Base-by-base conservation (phyloP, 2,797 vertebrate species). In the Lindbergichthys nudifrons region DNA sequence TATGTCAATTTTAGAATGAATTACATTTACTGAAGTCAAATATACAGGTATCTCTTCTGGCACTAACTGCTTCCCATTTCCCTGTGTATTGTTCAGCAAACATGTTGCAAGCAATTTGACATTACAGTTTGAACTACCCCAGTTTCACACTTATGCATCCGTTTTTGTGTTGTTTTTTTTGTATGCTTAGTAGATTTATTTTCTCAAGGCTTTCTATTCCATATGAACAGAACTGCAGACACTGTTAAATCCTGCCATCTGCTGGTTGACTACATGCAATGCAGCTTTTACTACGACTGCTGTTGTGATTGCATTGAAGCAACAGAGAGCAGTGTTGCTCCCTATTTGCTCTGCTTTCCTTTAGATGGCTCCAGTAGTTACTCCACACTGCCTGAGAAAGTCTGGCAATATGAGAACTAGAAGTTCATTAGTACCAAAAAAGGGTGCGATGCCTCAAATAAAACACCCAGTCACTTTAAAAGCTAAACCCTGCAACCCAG, bases 301-400 rank as follows among this genome's bases (percentile, higher is more conserved):
- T 70, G 39, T 5, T 70, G 62, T 72, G 42, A 26, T 16, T 15
- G 3, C 1, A 12, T 0, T 23, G n/a, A n/a, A 10, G 54, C 88
- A 73, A 81, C 79, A 91, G 89, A 79, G 73, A 48, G 82, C 86
- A 88, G 69, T 61, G 67, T 78, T 75, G 76, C 60, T 64, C 61
- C 42, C 10, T 79, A 1, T 51, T 60, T 60, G 4, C 32, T 41
- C 46, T 36, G 9, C 11, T 60, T 10, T n/a, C 16, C 47, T 41
- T 42, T n/a, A 36, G 45, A 43, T n/a, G 39, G 11, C 19, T 1
- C 0, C 30, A 62, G 58, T 43, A 46, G 4, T 10, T 67, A 51
- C 65, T 69, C 50, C 65, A 53, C 57, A 57, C 57, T 47, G 46
- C 59, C 71, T 51, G 59, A 76, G 9, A 73, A 54, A 52, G 4